Conservation (phyloP, 2,797 vertebrate genomes). For the Odontamblyopus lacepedii region DNA sequence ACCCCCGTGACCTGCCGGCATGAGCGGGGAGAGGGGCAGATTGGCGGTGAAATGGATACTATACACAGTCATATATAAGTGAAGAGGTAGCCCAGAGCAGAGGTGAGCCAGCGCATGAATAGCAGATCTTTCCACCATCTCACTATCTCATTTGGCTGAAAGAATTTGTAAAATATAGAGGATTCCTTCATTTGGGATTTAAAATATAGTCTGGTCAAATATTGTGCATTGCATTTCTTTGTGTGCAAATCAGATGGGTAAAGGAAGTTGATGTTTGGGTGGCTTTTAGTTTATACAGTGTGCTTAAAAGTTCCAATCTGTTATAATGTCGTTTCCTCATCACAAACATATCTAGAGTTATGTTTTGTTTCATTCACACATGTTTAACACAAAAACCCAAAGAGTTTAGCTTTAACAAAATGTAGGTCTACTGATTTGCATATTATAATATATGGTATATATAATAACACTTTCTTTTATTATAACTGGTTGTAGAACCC, state of each 20-base stretch:
- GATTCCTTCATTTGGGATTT: slow-evolving; percentile 44
- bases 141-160: slow-evolving; percentile 45
- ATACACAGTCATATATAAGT: slow-evolving; percentile 77
- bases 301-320: too few species aligned
- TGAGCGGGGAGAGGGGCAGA: slow-evolving; percentile 69
- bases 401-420: too few species aligned
- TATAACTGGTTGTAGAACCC: too few species aligned
- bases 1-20: slow-evolving; percentile 74
- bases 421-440: too few species aligned
- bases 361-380: too few species aligned
- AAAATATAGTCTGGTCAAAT: slow-evolving; percentile 20
- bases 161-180: slow-evolving; percentile 45
- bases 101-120: slow-evolving; percentile 73
- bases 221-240: not conserved
- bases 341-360: too few species aligned
- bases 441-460: too few species aligned
- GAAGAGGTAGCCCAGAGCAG: slow-evolving; percentile 70
- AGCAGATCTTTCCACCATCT: slow-evolving; percentile 53
- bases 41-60: slow-evolving; percentile 73
- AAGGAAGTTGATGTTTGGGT: not conserved
- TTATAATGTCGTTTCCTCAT: too few species aligned
- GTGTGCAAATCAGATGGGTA: not conserved
- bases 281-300: not conserved
- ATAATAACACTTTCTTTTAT: too few species aligned
- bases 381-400: too few species aligned